Evolutionary conservation across 2,888 invertebrate species (phyloP), one percentile per base, ranked within the genome.

Genomic region (Idaea biselata): DNA sequence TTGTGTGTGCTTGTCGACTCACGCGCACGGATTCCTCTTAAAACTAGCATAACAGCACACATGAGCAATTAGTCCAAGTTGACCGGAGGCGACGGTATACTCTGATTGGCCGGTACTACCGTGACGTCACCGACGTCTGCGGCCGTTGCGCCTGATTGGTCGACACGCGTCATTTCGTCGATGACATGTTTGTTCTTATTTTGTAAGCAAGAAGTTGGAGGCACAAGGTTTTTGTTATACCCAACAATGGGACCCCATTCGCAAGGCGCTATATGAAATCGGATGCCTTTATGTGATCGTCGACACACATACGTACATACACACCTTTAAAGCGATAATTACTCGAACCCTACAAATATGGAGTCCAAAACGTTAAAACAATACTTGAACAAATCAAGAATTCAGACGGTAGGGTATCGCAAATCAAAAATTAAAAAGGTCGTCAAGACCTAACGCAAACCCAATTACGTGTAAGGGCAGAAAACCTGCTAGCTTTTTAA

Each of bases 171-270:
- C 90, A 92, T 91, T 91, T 91, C 87, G 81, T 91, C 91, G 90
- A 91, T 91, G 91, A 91, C 90, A 91, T 84, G 87, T 91, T 91
- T 91, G 91, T 91, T 92, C 92, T 92, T 92, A 91, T 91, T 91
- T 91, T 85, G 77, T 83, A 83, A 84, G 83, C 80, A 90, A 89
- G 89, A 88, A 88, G 83, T 85, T 81, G 70, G 83, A 83, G 81
- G 87, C 84, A 88, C 86, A 82, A 73, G 79, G 79, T 80, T 86
- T 88, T 91, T 90, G 87, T 88, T 83, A 73, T 80, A 74, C 74
- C 68, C 72, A 79, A 89, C 88, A 89, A 89, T 83, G 79, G 81
- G 72, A 77, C 82, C 84, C 87, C 82, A 81, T 79, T 82, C 80
- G 71, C 67, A 71, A 73, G 64, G 18, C 44, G 63, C 75, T 77